Evolutionary conservation across 2,113 vertebrate genomes (phyloP).

Genomic region (Pica pica): DNA sequence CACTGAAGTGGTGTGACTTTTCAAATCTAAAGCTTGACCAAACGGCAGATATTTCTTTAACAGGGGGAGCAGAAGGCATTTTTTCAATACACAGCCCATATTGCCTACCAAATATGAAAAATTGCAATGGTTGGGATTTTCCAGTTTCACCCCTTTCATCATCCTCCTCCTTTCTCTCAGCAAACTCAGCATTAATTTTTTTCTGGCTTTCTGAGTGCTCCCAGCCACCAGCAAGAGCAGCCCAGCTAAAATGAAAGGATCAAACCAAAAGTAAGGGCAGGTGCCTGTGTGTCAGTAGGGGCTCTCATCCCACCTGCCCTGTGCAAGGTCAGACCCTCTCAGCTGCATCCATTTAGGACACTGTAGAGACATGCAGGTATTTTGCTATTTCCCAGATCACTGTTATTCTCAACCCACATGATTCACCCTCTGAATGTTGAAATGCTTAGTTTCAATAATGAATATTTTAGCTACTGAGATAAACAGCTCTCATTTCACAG

Average conservation of each 20-base stretch:
- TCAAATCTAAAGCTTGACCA: neutral
- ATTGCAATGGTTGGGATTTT: neutral
- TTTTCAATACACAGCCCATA: neutral
- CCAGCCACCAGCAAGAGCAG: neutral
- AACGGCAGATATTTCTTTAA: neutral
- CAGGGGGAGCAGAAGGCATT: neutral
- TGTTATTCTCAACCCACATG: constrained; percentile 7
- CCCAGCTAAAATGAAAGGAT: neutral
- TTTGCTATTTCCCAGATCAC: neutral
- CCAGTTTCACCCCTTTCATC: neutral
- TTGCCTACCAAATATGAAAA: neutral
- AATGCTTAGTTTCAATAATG: constrained; percentile 38
- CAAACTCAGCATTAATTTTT: neutral
- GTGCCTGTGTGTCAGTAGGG: neutral
- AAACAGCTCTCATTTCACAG: constrained; percentile 40
- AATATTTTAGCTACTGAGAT: constrained; percentile 34
- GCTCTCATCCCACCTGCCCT: neutral
- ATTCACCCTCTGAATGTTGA: neutral
- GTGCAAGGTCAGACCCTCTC: neutral
- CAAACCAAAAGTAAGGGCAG: neutral
- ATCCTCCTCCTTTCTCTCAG: neutral
- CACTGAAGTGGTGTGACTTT: neutral
- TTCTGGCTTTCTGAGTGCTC: neutral
- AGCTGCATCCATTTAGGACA: neutral
- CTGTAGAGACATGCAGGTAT: neutral